phyloP scores from a whole-genome alignment of 2,888 invertebrate species.

The Abrostola triplasia region DNA sequence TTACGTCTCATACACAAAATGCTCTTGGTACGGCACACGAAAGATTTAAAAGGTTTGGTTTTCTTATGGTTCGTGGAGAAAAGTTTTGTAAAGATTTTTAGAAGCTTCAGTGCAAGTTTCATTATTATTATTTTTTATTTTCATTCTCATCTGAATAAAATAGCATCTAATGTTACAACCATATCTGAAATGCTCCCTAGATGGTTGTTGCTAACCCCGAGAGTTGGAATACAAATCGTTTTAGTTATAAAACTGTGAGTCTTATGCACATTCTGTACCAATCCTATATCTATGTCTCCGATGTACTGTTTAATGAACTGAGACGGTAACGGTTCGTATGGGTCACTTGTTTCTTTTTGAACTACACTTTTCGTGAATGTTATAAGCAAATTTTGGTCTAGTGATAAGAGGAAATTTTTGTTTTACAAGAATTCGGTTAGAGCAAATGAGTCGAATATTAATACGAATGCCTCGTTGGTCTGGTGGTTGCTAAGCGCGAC shows the following conservation, averaged over 20 bases:
- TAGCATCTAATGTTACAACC: constrained; percentile 2
- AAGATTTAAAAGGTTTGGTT: too few relatives aligned
- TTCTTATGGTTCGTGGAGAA: too few relatives aligned
- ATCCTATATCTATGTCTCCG: constrained; percentile 49
- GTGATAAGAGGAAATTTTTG: too few relatives aligned
- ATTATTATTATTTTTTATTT: too few relatives aligned
- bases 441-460: too few relatives aligned
- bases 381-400: not conserved
- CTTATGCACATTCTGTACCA: constrained; percentile 68
- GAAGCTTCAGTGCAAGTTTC: too few relatives aligned
- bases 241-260: constrained; percentile 80
- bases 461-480: too few relatives aligned
- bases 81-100: too few relatives aligned
- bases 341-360: constrained; percentile 14
- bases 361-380: constrained; percentile 2
- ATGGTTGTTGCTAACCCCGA: constrained; percentile 48
- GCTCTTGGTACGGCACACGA: too few relatives aligned
- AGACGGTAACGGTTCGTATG: constrained; percentile 36
- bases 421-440: too few relatives aligned
- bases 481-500: too few relatives aligned
- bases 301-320: constrained; percentile 58
- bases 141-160: not conserved
- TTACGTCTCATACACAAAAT: too few relatives aligned
- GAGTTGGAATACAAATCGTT: constrained; percentile 82
- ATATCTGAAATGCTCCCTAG: constrained; percentile 27